phyloP scores from a whole-genome alignment of 2,888 invertebrate genomes.

The Aphodius granarius region DNA sequence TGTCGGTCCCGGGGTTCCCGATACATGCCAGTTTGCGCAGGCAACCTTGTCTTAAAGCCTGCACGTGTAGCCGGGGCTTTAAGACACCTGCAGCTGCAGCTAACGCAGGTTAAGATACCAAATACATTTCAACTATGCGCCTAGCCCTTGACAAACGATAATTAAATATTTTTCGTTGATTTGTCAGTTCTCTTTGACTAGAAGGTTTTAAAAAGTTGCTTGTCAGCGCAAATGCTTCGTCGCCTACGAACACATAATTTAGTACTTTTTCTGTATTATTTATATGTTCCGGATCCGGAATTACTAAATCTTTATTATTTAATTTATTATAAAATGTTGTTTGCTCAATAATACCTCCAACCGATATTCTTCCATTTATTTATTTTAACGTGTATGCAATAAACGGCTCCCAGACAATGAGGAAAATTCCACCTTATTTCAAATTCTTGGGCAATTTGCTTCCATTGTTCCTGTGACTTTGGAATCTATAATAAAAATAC shows the following conservation, averaged over 20 bases:
- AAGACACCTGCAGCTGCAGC: no score
- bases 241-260: conserved; percentile 29
- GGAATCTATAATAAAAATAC: conserved; percentile 12
- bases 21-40: no score
- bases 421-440: conserved; percentile 9
- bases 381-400: not conserved
- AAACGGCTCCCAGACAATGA: not conserved
- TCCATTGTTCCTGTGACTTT: conserved; percentile 21
- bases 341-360: conserved; percentile 32
- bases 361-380: conserved; percentile 30
- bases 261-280: conserved; percentile 5
- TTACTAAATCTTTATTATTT: not conserved
- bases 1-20: no score
- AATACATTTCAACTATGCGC: conserved; percentile 29
- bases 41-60: no score
- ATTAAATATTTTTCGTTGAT: conserved; percentile 24
- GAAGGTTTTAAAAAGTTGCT: conserved; percentile 27
- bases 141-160: conserved; percentile 21
- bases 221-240: conserved; percentile 30
- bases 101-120: conserved; percentile 30
- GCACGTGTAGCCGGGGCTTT: no score
- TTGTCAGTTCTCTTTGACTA: conserved; percentile 21
- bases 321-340: conserved; percentile 28
- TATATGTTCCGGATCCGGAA: conserved; percentile 6
- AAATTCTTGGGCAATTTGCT: conserved; percentile 20